phyloP scores from a whole-genome alignment of 2,797 vertebrate species.

The Rhabdomys pumilio region DNA sequence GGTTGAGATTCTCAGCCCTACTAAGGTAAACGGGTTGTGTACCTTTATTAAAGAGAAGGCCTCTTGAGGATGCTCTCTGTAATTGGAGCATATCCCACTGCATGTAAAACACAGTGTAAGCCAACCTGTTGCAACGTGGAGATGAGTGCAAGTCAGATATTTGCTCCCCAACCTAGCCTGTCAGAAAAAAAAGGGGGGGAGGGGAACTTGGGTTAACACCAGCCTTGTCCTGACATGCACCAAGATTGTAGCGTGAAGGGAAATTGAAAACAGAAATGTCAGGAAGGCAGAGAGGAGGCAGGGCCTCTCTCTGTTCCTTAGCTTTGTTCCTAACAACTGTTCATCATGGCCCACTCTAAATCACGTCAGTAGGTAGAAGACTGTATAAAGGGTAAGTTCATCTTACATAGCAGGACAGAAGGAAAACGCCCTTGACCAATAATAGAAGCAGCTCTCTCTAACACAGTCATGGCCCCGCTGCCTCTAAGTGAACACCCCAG shows the following conservation, averaged over 20 bases:
- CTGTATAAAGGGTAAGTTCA: slow-evolving; percentile 49
- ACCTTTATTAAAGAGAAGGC: slow-evolving; percentile 43
- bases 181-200: slow-evolving; percentile 69
- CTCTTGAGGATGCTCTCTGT: slow-evolving; percentile 66
- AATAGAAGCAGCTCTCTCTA: not conserved
- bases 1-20: slow-evolving; percentile 15
- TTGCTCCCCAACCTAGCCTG: slow-evolving; percentile 52
- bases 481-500: not conserved
- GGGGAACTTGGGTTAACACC: slow-evolving; percentile 68
- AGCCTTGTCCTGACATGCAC: slow-evolving; percentile 80
- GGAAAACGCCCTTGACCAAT: slow-evolving; percentile 21
- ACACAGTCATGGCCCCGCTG: not conserved
- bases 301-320: slow-evolving; percentile 71
- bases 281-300: slow-evolving; percentile 83
- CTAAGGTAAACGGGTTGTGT: slow-evolving; percentile 16
- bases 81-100: slow-evolving; percentile 69
- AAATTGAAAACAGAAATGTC: slow-evolving; percentile 83
- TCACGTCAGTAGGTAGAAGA: slow-evolving; percentile 55
- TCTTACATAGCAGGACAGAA: slow-evolving; percentile 15
- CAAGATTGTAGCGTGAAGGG: slow-evolving; percentile 61
- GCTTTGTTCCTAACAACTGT: slow-evolving; percentile 82
- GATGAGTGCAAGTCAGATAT: slow-evolving; percentile 73
- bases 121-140: slow-evolving; percentile 81
- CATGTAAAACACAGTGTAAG: slow-evolving; percentile 72
- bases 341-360: slow-evolving; percentile 71